phyloP scores from a whole-genome alignment of 2,113 vertebrate genomes.

The Phaethornis superciliosus region DNA sequence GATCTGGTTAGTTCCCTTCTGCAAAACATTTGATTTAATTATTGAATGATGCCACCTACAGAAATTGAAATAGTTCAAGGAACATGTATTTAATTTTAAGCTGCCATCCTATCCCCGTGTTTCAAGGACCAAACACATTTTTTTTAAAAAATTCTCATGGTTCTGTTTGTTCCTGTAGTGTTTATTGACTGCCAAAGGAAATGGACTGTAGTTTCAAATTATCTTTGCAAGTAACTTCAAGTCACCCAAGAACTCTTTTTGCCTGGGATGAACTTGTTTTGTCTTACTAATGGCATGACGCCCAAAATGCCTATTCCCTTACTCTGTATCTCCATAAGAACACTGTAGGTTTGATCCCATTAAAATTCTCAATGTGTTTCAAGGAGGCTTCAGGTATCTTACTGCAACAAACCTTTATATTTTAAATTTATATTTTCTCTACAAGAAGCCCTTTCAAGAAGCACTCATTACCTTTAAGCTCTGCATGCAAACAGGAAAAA shows the following conservation, averaged over 20 bases:
- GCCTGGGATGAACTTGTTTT: background rate
- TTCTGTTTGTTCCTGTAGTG: background rate
- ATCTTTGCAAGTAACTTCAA: constrained; percentile 12
- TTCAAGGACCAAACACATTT: background rate
- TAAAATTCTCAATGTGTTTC: background rate
- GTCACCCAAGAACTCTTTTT: background rate
- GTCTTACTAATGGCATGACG: background rate
- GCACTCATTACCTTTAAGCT: background rate
- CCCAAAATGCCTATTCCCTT: background rate
- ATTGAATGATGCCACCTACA: background rate
- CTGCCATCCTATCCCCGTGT: accelerated
- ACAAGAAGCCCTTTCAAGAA: background rate
- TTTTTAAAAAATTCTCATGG: background rate
- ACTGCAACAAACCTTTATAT: background rate
- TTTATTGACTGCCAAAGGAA: background rate
- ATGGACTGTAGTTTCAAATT: background rate
- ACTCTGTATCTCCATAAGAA: background rate
- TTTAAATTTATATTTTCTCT: background rate
- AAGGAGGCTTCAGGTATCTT: background rate
- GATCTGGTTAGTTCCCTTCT: background rate
- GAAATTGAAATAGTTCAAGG: background rate
- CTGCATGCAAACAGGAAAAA: background rate
- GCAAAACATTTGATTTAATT: background rate
- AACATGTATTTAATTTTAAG: background rate
- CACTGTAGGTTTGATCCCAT: background rate